A percentile compares a stretch with the other conserved stretches of the same genome.
Conservation (phyloP, 1,140 invertebrate species). For the Ips typographus region DNA sequence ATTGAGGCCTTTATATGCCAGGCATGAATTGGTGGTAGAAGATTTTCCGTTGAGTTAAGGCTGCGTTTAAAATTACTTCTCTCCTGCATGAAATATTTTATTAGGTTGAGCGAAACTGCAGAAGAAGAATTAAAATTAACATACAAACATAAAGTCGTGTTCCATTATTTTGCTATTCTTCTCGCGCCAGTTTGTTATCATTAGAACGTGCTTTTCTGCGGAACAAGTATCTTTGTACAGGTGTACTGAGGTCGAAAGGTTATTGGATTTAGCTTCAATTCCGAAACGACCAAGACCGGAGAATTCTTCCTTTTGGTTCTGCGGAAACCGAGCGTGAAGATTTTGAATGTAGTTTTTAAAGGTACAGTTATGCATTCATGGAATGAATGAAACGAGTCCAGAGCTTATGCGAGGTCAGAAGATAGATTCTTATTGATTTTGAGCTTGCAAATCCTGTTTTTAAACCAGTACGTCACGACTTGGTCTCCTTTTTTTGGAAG, state of each 20-base stretch:
- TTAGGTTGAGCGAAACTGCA: background rate
- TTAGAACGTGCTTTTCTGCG: constrained; percentile 25
- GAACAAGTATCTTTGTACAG: constrained; percentile 30
- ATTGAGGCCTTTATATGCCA: constrained; percentile 29
- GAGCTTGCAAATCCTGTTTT: too few relatives aligned
- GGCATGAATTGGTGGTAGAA: constrained; percentile 13
- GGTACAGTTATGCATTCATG: constrained; percentile 11
- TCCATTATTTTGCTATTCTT: constrained; percentile 13
- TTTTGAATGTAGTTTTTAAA: constrained; percentile 14
- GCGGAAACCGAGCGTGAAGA: constrained; percentile 22
- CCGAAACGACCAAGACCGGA: constrained; percentile 9
- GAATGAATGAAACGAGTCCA: constrained; percentile 15
- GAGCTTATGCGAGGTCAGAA: constrained; percentile 3
- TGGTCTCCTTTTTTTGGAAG: background rate
- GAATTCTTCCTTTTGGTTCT: constrained; percentile 15
- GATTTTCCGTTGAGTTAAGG: constrained; percentile 9
- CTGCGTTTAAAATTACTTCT: background rate
- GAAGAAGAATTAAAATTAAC: background rate
- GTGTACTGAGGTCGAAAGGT: constrained; percentile 30
- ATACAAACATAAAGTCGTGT: constrained; percentile 8
- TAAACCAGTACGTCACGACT: too few relatives aligned
- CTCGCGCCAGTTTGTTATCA: constrained; percentile 14
- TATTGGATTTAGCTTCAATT: constrained; percentile 14
- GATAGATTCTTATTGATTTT: too few relatives aligned
- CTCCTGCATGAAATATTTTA: background rate